A percentile compares a stretch with the other conserved stretches of the same genome.
These are phyloP conservation scores for Trissolcus basalis DNA, from an alignment of 1,140 invertebrate genomes.

Conservation along the genomic window DNA sequence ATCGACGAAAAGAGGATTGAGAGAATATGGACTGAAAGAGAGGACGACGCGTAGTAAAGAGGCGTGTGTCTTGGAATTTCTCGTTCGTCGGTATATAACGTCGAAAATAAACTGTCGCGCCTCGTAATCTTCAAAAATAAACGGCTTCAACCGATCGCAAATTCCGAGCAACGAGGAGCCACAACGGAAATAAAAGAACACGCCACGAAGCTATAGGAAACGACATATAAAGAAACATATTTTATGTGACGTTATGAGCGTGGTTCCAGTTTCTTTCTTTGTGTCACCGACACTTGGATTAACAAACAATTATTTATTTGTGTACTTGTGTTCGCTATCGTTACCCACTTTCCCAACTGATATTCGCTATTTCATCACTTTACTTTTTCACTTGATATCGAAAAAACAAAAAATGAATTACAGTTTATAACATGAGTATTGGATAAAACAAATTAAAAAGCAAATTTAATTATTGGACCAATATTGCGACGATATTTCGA, in stretches of 20 bases:
- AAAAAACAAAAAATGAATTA: too few species aligned
- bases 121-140: slow-evolving; percentile 67
- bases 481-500: too few species aligned
- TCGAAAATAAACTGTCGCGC: slow-evolving; percentile 67
- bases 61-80: slow-evolving; percentile 61
- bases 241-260: slow-evolving; percentile 52
- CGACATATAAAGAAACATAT: slow-evolving; percentile 56
- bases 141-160: slow-evolving; percentile 62
- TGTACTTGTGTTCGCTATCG: slow-evolving; percentile 1
- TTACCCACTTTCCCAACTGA: slow-evolving; percentile 5
- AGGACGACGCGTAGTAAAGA: slow-evolving; percentile 48
- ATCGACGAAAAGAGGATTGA: slow-evolving; percentile 59
- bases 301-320: slow-evolving; percentile 56
- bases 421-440: too few species aligned
- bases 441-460: too few species aligned
- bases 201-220: slow-evolving; percentile 48
- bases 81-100: slow-evolving; percentile 61
- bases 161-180: slow-evolving; percentile 59
- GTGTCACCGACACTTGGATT: slow-evolving; percentile 37
- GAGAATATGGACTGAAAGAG: slow-evolving; percentile 57
- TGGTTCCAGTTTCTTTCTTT: slow-evolving; percentile 49
- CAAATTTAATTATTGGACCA: too few species aligned
- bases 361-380: slow-evolving; percentile 1
- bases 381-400: too few species aligned
- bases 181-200: slow-evolving; percentile 59